Conservation (phyloP, 1,140 invertebrate species). For the Andricus grossulariae region DNA sequence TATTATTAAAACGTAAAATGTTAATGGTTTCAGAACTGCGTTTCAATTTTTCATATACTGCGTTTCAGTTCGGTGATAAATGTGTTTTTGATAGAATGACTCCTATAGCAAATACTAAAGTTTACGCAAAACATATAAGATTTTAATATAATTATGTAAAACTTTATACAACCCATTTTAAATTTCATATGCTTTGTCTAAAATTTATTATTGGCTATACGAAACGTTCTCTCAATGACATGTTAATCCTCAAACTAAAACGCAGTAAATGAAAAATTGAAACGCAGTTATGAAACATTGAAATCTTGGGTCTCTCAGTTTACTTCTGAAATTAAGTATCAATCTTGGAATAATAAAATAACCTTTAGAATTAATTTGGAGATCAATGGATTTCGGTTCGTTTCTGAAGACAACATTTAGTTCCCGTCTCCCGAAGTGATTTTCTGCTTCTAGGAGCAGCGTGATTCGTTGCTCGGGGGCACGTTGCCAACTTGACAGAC, state of each 20-base stretch:
- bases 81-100: neutral
- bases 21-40: too few species aligned
- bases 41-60: too few species aligned
- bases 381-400: neutral
- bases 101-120: too few species aligned
- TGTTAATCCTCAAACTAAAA: too few species aligned
- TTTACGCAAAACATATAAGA: too few species aligned
- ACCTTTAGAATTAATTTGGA: neutral
- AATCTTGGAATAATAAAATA: neutral
- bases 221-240: too few species aligned
- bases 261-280: neutral
- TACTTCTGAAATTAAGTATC: neutral
- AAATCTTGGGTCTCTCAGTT: neutral
- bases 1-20: too few species aligned
- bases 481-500: constrained; percentile 19
- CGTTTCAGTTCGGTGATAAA: too few species aligned
- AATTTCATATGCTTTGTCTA: neutral
- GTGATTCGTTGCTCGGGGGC: constrained; percentile 17
- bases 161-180: neutral
- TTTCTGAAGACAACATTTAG: constrained; percentile 10
- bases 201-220: neutral
- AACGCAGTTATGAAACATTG: neutral
- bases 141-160: too few species aligned
- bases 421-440: neutral
- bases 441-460: constrained; percentile 24